A percentile compares a stretch with the other conserved stretches of the same genome.
Conservation (phyloP, 2,113 vertebrate genomes). For the Trichomycterus rosablanca region DNA sequence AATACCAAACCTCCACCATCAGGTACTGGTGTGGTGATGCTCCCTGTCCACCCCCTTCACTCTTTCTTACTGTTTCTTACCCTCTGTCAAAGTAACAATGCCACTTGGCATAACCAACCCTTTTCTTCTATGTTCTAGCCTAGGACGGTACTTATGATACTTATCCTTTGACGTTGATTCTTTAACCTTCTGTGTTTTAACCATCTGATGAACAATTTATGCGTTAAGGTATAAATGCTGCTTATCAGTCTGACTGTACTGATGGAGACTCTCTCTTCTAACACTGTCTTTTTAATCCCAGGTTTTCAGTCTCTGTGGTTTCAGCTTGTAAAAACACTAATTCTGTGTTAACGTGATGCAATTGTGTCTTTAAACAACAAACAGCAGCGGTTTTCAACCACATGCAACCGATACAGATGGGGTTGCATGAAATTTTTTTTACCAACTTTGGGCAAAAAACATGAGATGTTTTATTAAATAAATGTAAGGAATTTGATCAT, state of each 20-base stretch:
- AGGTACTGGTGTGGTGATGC: constrained; percentile 42
- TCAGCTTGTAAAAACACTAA: constrained; percentile 26
- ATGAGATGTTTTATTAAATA: too few species aligned
- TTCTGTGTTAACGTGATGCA: constrained; percentile 17
- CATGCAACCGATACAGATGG: too few species aligned
- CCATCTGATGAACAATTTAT: constrained; percentile 24
- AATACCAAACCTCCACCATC: constrained; percentile 58
- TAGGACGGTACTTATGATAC: too few species aligned
- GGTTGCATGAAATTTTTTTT: too few species aligned
- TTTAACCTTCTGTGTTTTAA: constrained; percentile 43
- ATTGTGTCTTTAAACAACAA: too few species aligned
- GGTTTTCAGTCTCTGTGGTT: constrained; percentile 26
- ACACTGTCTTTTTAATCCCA: constrained; percentile 41
- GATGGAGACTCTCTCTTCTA: constrained; percentile 43
- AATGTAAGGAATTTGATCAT: too few species aligned
- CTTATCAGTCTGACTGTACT: constrained; percentile 16
- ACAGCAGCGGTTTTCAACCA: too few species aligned
- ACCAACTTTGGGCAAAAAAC: too few species aligned
- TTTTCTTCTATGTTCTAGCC: constrained; percentile 17
- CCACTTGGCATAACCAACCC: constrained; percentile 16
- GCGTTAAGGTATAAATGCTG: constrained; percentile 7
- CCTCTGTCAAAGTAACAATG: constrained; percentile 20
- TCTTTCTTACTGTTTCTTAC: not conserved
- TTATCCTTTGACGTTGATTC: constrained; percentile 22
- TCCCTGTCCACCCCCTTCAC: not conserved